Base-by-base conservation (phyloP, 1,140 invertebrate species). In the Cepaea nemoralis region DNA sequence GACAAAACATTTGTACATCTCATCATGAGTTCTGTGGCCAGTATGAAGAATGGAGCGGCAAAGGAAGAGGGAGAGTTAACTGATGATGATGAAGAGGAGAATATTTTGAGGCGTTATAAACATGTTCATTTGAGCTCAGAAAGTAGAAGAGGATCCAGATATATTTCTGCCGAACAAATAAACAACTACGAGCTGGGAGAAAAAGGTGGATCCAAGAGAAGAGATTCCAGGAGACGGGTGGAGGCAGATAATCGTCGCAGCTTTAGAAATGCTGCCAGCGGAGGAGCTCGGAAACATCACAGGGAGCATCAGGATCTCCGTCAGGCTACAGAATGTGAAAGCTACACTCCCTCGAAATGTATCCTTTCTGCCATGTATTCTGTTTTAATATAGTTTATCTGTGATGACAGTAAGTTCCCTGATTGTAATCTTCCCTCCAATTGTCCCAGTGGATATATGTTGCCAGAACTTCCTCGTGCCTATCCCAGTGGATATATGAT, bases 61-160 rank as follows among this genome's bases (percentile, higher is more conserved):
- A 80, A 71, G 42, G 67, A 48, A 71, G 77, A 80, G 50, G 42
- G 42, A 40, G 69, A 69, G 31, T 45, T 48, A 71, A 71, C 37
- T 42, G 66, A 70, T 22, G 39, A 76, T 39, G 71, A 77, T 14
- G 39, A 42, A 22, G 73, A 67, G 22, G 73, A 81, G 24, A 27
- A 33, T 12, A 80, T 42, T 40, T 74, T 59, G 59, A 70, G 63
- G 31, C 6, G 59, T 6, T 10, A 19, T 31, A 31, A 16, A 27
- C 2, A 63, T 63, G 16, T 27, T 6, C 33, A 31, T 63, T 27
- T 6, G 1, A 31, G 27, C n/a, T 12, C n/a, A 63, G 27, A 8
- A 6, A 22, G 33, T 31, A 63, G 59, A 31, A 27, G 16, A 31
- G n/a, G 10, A 6, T 63, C 27, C 27, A 63, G 59, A 31, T 31